Evolutionary conservation across 2,888 invertebrate genomes (phyloP), one percentile per base, ranked within the genome.

Genomic region (Halictus ligatus): DNA sequence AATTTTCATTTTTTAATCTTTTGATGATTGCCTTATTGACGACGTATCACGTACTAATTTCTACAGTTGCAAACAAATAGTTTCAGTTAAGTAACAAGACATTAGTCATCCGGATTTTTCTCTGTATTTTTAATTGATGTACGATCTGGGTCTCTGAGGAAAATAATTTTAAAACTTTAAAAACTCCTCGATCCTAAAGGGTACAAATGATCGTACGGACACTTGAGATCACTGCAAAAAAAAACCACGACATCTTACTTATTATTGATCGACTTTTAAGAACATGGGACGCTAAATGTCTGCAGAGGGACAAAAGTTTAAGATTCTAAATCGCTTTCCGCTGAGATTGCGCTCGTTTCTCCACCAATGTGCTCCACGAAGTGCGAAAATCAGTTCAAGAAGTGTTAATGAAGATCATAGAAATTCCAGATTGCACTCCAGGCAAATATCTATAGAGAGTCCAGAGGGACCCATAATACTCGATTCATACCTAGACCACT

Each of bases 391-490:
- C 69, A 29, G 58, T 60, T 75, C 48, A 71, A 71, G 35, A 40
- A 69, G 69, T 69, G 69, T 35, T 69, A 69, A 81, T 43, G 81
- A 81, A 54, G 69, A 71, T 25, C 58, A 46, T 75, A 71, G 35
- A 60, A 83, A 83, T 83, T 81, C 81, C 69, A 75, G 69, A 75
- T 83, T 81, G 81, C 60, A 43, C 25, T 8, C 40, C 54, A 71
- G 58, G 75, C 71, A 72, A 72, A 54, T 80, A 72, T 46, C 72
- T 10, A 13, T 21, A 40, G 69, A 69, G 69, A 21, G 21, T 69
- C 69, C 35, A 10, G 10, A 69, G 40, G 21, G 69, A 69, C 40
- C 21, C 21, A 40, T 40, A 69, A 40, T 21, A 2, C 69, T 12
- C 40, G 69, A 69, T 40, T 21, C 21, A 35, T 69, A 21, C 35